Conservation (phyloP, 2,888 invertebrate species). For the Amphimallon solstitiale region DNA sequence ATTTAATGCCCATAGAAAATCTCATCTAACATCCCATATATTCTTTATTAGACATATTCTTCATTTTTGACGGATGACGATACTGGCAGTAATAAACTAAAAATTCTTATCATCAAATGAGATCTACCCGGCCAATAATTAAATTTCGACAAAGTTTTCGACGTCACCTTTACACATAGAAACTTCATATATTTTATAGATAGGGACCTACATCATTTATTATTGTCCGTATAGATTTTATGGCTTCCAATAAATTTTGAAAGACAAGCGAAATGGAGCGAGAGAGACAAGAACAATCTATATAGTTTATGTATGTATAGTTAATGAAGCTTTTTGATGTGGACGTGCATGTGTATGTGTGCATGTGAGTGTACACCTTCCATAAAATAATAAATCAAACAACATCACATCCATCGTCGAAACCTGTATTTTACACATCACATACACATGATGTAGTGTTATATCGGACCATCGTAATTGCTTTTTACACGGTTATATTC, state of each 20-base stretch:
- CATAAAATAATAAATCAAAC: conserved; percentile 55
- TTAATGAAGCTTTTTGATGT: conserved; percentile 20
- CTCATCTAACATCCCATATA: too few species aligned
- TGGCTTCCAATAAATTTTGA: not conserved
- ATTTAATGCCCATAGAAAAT: too few species aligned
- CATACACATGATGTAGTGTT: conserved; percentile 60
- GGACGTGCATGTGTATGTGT: not conserved
- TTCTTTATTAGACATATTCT: too few species aligned
- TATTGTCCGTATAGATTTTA: not conserved
- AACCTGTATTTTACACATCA: conserved; percentile 60
- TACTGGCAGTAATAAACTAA: conserved; percentile 17
- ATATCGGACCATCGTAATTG: conserved; percentile 55
- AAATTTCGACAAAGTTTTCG: conserved; percentile 33
- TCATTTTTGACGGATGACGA: conserved; percentile 21
- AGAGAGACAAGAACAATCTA: not conserved
- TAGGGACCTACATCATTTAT: not conserved
- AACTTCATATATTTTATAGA: not conserved
- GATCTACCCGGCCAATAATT: conserved; percentile 36
- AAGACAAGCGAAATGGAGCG: not conserved
- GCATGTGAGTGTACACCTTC: conserved; percentile 45
- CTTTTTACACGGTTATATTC: conserved; percentile 48
- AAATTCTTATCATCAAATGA: conserved; percentile 38
- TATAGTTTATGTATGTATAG: not conserved
- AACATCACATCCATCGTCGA: conserved; percentile 46
- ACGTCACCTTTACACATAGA: not conserved